phyloP scores from a whole-genome alignment of 2,888 invertebrate genomes.

The Aporophyla nigra region DNA sequence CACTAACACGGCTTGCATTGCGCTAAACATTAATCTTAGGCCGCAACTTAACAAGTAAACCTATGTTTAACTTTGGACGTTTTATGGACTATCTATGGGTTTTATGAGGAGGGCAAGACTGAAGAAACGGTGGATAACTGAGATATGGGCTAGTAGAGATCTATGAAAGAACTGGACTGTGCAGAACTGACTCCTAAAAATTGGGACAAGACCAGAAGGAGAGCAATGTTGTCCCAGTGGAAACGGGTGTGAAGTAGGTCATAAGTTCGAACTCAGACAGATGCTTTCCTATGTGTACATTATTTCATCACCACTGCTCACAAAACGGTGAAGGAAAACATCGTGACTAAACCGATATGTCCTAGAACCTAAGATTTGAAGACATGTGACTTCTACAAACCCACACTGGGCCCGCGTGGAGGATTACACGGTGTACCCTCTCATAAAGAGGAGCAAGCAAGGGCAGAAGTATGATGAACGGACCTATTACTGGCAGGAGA shows the following conservation, averaged over 20 bases:
- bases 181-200: neutral
- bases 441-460: too few species aligned
- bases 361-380: too few species aligned
- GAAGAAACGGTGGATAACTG: neutral
- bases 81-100: neutral
- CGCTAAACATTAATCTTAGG: conserved; percentile 14
- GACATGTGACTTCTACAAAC: too few species aligned
- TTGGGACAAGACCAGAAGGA: neutral
- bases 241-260: too few species aligned
- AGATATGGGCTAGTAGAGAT: neutral
- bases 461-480: neutral
- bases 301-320: too few species aligned
- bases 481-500: neutral
- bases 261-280: too few species aligned
- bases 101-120: neutral
- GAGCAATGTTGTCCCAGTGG: too few species aligned
- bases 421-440: too few species aligned
- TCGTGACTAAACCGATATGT: too few species aligned
- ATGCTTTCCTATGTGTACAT: too few species aligned
- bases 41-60: neutral
- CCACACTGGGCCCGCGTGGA: too few species aligned
- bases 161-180: neutral
- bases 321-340: too few species aligned
- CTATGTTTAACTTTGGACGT: conserved; percentile 6
- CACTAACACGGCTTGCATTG: conserved; percentile 43